Conservation (phyloP, 1,140 invertebrate species). For the Brachionus rotundiformis region DNA sequence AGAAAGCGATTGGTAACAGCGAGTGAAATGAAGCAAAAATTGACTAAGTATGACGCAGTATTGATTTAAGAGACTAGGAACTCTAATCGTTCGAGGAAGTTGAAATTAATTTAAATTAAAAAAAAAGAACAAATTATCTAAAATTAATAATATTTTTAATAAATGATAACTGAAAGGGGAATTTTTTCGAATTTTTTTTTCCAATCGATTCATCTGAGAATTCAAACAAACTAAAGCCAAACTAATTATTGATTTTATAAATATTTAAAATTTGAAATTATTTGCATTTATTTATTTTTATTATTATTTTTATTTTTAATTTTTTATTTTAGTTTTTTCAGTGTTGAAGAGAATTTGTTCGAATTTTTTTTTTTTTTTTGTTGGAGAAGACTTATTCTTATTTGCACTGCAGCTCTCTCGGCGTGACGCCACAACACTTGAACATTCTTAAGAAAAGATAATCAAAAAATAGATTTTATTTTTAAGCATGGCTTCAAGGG, state of each 20-base stretch:
- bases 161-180: neutral
- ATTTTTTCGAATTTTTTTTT: constrained; percentile 12
- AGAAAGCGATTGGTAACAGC: no score
- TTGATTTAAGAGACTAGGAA: no score
- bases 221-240: neutral
- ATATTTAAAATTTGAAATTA: constrained; percentile 5
- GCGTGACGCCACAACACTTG: constrained; percentile 12
- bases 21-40: no score
- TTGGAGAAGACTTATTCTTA: neutral
- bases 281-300: no score
- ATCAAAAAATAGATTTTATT: constrained; percentile 1
- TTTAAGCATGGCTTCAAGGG: constrained; percentile 8
- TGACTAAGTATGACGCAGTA: no score
- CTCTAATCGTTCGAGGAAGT: no score
- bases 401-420: neutral
- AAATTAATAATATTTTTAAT: no score
- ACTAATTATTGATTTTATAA: constrained; percentile 31
- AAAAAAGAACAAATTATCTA: no score
- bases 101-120: no score
- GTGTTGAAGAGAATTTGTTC: no score
- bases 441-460: constrained; percentile 18
- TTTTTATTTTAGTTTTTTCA: neutral
- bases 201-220: constrained; percentile 38
- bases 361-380: neutral
- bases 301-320: no score